phyloP scores from a whole-genome alignment of 2,888 invertebrate genomes.

The Pyrochroa serraticornis region DNA sequence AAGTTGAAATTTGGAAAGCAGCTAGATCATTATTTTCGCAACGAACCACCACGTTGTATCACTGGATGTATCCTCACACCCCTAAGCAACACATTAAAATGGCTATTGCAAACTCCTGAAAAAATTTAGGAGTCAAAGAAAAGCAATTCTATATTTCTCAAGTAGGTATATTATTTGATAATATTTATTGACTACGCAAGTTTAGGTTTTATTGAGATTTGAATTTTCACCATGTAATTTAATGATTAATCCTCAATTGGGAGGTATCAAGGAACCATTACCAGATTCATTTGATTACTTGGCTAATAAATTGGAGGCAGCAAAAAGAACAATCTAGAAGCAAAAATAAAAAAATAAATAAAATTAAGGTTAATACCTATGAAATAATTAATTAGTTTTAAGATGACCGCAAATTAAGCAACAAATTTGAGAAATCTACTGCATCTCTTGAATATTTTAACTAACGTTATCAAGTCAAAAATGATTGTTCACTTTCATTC shows the following conservation, averaged over 20 bases:
- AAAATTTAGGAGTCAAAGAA: constrained; percentile 52
- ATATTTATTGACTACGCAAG: not conserved
- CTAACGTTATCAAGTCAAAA: constrained; percentile 3
- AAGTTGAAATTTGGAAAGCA: constrained; percentile 55
- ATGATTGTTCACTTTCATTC: not conserved
- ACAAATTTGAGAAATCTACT: constrained; percentile 54
- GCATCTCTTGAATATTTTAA: constrained; percentile 27
- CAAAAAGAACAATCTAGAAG: constrained; percentile 45
- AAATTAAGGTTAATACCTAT: constrained; percentile 22
- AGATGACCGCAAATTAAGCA: constrained; percentile 55
- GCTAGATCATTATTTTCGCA: constrained; percentile 59
- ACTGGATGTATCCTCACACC: constrained; percentile 58
- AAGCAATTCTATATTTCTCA: constrained; percentile 59
- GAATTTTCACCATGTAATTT: constrained; percentile 53
- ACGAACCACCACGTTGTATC: constrained; percentile 57
- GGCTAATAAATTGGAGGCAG: constrained; percentile 41
- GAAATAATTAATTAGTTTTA: constrained; percentile 46
- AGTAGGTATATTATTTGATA: constrained; percentile 47
- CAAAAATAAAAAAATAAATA: constrained; percentile 36
- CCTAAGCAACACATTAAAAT: constrained; percentile 56
- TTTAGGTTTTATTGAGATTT: constrained; percentile 55
- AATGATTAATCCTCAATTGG: constrained; percentile 58
- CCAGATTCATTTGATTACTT: constrained; percentile 32
- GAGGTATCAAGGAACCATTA: constrained; percentile 45
- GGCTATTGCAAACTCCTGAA: constrained; percentile 56